These are phyloP conservation scores for Drosophila algonquin DNA, from an alignment of 2,888 invertebrate genomes.

Conservation along the genomic window DNA sequence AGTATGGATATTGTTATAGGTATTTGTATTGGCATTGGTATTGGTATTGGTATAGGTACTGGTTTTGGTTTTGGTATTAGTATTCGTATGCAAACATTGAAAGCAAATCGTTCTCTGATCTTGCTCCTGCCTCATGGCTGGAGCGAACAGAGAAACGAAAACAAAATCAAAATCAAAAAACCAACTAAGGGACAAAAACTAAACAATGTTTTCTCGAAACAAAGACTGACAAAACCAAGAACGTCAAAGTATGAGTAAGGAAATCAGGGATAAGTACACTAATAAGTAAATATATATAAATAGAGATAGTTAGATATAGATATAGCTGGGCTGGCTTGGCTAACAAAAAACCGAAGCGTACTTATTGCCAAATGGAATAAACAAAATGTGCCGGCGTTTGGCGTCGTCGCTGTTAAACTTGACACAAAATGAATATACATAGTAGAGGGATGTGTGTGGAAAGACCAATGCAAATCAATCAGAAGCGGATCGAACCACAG, in stretches of 20 bases:
- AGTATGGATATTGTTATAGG: constrained; percentile 16
- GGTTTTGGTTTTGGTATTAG: constrained; percentile 31
- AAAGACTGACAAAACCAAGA: constrained; percentile 12
- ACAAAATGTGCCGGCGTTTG: constrained; percentile 77
- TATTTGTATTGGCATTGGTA: constrained; percentile 15
- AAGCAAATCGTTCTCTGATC: constrained; percentile 66
- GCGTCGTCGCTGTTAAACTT: constrained; percentile 77
- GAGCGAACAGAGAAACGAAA: constrained; percentile 4
- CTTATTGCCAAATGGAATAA: constrained; percentile 71
- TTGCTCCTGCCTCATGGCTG: constrained; percentile 2
- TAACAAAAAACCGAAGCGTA: constrained; percentile 73
- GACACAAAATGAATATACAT: constrained; percentile 60
- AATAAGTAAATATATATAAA: constrained; percentile 19
- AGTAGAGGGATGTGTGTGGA: constrained; percentile 40
- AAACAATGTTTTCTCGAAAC: constrained; percentile 20
- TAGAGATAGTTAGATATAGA: constrained; percentile 16
- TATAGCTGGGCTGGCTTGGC: constrained; percentile 50
- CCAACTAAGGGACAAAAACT: constrained; percentile 13
- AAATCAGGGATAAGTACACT: constrained; percentile 31
- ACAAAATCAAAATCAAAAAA: constrained; percentile 5
- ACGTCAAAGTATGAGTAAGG: constrained; percentile 17
- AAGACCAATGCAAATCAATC: constrained; percentile 59
- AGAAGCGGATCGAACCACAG: constrained; percentile 43
- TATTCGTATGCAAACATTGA: constrained; percentile 60
- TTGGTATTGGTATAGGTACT: constrained; percentile 36